These are phyloP conservation scores for Momotus momota DNA, from an alignment of 2,797 vertebrate genomes.

Conservation along the genomic window DNA sequence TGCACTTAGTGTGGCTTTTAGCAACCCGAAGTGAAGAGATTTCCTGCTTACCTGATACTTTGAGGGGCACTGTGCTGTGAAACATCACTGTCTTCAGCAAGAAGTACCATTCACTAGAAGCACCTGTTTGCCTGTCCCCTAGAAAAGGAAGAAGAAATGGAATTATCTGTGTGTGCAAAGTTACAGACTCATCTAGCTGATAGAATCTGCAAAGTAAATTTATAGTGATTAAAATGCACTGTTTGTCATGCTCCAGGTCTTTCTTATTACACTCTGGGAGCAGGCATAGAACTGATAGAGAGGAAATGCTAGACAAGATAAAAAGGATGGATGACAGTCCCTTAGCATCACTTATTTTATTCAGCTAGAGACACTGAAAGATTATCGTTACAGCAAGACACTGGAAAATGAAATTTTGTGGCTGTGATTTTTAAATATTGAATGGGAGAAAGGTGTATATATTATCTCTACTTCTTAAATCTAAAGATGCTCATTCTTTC, in stretches of 20 bases:
- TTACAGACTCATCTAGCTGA: background rate
- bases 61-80: background rate
- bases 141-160: background rate
- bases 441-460: background rate
- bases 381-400: background rate
- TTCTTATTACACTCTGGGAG: background rate
- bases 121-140: background rate
- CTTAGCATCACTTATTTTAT: background rate
- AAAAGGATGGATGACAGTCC: background rate
- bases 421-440: background rate
- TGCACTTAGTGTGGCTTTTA: background rate
- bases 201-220: background rate
- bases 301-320: background rate
- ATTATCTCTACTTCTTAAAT: background rate
- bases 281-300: background rate
- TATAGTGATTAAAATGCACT: background rate
- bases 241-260: background rate
- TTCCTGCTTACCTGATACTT: background rate
- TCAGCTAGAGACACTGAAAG: background rate
- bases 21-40: background rate
- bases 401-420: background rate
- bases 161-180: background rate
- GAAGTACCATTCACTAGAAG: background rate
- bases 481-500: background rate
- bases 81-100: background rate